Evolutionary conservation across 2,888 invertebrate genomes (phyloP).

Genomic region (Hemistola chrysoprasaria): DNA sequence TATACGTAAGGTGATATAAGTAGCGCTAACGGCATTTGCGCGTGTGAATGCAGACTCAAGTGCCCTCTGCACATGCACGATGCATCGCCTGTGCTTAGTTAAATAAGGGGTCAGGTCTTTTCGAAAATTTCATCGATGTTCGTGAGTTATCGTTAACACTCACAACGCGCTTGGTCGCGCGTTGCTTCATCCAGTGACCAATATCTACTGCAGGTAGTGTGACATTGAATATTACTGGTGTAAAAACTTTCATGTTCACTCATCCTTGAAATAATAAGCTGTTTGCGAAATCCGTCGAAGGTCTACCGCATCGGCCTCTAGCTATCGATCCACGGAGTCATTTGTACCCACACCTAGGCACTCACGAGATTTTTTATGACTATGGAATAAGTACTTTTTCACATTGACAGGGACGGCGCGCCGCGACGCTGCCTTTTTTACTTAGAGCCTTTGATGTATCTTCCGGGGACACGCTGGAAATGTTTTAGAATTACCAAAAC

Average conservation of each 20-base stretch:
- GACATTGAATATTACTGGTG: slow-evolving; percentile 67
- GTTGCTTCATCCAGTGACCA: slow-evolving; percentile 49
- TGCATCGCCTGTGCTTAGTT: too few relatives aligned
- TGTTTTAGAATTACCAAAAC: too few relatives aligned
- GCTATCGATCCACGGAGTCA: slow-evolving; percentile 54
- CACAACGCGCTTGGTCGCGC: too few relatives aligned
- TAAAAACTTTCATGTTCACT: slow-evolving; percentile 52
- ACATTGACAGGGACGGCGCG: slow-evolving; percentile 3
- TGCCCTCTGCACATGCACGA: too few relatives aligned
- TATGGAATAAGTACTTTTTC: slow-evolving; percentile 10
- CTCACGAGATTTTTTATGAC: slow-evolving; percentile 34
- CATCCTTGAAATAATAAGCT: slow-evolving; percentile 65
- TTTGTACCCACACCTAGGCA: slow-evolving; percentile 44
- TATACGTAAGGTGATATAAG: too few relatives aligned
- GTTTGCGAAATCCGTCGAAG: slow-evolving; percentile 62
- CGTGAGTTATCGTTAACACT: too few relatives aligned
- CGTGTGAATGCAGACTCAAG: too few relatives aligned
- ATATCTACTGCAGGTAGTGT: slow-evolving; percentile 70
- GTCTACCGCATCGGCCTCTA: slow-evolving; percentile 57
- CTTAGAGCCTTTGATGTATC: neutral
- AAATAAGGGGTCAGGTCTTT: too few relatives aligned
- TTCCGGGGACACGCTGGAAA: too few relatives aligned
- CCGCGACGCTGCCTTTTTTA: slow-evolving; percentile 5
- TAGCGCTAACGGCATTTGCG: too few relatives aligned
- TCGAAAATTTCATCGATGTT: too few relatives aligned